These are phyloP conservation scores for Stomatorhinus ivindoensis DNA, from an alignment of 2,113 vertebrate species.

Conservation along the genomic window DNA sequence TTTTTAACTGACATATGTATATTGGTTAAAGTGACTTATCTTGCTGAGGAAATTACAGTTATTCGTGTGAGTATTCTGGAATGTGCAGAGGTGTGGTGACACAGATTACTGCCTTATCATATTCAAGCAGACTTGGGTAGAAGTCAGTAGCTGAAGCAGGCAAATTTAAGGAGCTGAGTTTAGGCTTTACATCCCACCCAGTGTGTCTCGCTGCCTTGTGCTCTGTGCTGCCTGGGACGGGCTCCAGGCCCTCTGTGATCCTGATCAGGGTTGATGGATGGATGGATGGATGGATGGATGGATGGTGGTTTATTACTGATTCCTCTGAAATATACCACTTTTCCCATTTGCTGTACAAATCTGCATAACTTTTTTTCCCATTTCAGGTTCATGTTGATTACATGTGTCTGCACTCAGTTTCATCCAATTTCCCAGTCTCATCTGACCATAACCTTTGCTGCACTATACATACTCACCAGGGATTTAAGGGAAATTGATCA, in stretches of 20 bases:
- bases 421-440: neutral
- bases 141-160: neutral
- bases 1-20: neutral
- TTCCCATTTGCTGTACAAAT: neutral
- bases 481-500: neutral
- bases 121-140: neutral
- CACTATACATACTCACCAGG: neutral
- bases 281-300: neutral
- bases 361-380: neutral
- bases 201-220: neutral
- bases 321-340: neutral
- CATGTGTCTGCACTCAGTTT: neutral
- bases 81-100: neutral
- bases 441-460: neutral
- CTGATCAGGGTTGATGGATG: neutral
- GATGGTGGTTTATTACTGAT: neutral
- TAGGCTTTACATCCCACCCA: neutral
- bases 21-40: neutral
- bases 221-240: neutral
- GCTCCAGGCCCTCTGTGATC: neutral
- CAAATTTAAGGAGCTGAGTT: neutral
- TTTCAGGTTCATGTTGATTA: neutral
- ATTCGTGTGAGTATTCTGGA: neutral
- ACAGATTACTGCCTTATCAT: neutral
- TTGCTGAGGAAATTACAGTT: neutral